These are phyloP conservation scores for Cottus gobio DNA, from an alignment of 2,113 vertebrate genomes.

Conservation along the genomic window DNA sequence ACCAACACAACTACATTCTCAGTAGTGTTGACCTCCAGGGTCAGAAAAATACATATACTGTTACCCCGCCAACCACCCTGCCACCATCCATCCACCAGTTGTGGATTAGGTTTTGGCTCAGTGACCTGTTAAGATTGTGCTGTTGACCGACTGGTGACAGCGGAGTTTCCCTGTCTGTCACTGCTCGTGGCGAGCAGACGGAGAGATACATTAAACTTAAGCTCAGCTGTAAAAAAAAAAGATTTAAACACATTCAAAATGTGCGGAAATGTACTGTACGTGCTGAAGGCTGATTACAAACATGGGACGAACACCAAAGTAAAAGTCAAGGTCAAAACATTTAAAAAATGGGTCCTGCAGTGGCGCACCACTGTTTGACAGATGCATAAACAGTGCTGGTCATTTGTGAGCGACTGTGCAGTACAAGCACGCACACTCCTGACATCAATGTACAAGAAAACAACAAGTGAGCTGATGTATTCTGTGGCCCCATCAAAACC, in stretches of 20 bases:
- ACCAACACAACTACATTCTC: background rate
- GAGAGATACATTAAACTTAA: slow-evolving; percentile 21
- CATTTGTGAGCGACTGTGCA: slow-evolving; percentile 35
- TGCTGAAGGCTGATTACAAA: slow-evolving; percentile 7
- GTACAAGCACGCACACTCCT: slow-evolving; percentile 12
- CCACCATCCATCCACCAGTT: slow-evolving; percentile 7
- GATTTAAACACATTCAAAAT: slow-evolving; percentile 35
- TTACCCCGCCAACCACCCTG: background rate
- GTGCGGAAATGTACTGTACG: background rate
- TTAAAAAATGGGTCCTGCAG: slow-evolving; percentile 11
- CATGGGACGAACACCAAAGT: slow-evolving; percentile 26
- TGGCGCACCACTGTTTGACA: slow-evolving; percentile 43
- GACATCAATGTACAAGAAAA: slow-evolving; percentile 39
- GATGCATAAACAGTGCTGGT: slow-evolving; percentile 45
- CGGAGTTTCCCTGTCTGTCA: slow-evolving; percentile 23
- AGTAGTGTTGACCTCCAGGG: background rate
- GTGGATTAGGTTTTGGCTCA: slow-evolving; percentile 33
- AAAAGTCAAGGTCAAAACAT: slow-evolving; percentile 29
- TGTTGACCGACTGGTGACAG: slow-evolving; percentile 9
- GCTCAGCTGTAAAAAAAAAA: slow-evolving; percentile 16
- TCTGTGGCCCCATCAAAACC: slow-evolving; percentile 41
- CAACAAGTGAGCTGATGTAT: slow-evolving; percentile 49
- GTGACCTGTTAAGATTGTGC: slow-evolving; percentile 31
- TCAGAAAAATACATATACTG: background rate
- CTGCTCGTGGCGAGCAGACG: background rate